Conservation (phyloP, 2,113 vertebrate genomes). For the Hiodon tergisus region DNA sequence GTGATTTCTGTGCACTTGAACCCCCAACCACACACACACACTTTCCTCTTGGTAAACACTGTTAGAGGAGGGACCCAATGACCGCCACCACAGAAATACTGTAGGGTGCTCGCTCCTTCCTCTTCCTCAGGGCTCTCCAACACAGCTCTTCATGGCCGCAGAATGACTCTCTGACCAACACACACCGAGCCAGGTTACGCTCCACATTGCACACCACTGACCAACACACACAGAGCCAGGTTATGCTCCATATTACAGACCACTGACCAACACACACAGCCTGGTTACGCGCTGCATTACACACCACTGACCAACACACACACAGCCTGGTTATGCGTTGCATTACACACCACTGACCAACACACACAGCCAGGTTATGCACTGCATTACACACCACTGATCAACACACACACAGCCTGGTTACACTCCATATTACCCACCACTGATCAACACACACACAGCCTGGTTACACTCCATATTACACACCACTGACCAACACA, state of each 20-base stretch:
- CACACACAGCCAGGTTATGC: too few species aligned
- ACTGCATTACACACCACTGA: conserved; percentile 54
- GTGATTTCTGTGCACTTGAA: too few species aligned
- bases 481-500: conserved; percentile 72
- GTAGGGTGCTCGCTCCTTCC: neutral
- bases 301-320: too few species aligned
- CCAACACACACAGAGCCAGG: neutral
- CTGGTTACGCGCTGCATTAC: neutral
- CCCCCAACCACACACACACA: too few species aligned
- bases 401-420: conserved; percentile 55
- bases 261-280: too few species aligned
- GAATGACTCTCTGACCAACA: conserved; percentile 93
- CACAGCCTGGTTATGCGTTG: too few species aligned
- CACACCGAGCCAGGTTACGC: conserved; percentile 3
- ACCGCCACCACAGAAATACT: too few species aligned
- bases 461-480: neutral
- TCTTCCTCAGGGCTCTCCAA: conserved; percentile 21
- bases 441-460: neutral
- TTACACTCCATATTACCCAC: neutral
- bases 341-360: too few species aligned
- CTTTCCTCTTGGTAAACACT: too few species aligned
- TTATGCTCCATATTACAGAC: too few species aligned
- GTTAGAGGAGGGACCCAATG: too few species aligned
- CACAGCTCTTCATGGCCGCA: conserved; percentile 62
- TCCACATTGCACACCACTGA: neutral